Evolutionary conservation across 2,797 vertebrate genomes (phyloP).

Genomic region (Botia kubotai): DNA sequence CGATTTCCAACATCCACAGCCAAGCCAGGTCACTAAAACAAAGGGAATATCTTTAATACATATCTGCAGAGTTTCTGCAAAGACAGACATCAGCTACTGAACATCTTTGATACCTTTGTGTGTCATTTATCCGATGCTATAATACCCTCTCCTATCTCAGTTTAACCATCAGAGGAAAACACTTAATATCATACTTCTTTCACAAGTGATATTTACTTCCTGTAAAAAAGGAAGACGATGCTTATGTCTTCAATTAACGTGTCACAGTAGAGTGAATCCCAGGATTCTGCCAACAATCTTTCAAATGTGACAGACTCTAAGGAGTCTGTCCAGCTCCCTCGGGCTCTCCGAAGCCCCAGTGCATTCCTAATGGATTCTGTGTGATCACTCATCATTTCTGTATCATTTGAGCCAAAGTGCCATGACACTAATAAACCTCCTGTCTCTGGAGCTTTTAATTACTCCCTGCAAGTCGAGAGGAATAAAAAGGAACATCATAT

Average conservation of each 20-base stretch:
- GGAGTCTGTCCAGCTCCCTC: slow-evolving; percentile 81
- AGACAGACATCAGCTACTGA: background rate
- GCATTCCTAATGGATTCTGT: slow-evolving; percentile 85
- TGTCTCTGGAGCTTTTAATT: slow-evolving; percentile 80
- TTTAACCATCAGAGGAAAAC: background rate
- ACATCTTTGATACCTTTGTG: background rate
- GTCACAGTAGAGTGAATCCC: background rate
- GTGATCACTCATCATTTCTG: slow-evolving; percentile 83
- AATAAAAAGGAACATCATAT: slow-evolving; percentile 12
- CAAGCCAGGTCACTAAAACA: slow-evolving; percentile 6
- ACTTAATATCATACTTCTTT: background rate
- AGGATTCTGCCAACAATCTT: slow-evolving; percentile 81
- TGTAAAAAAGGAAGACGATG: slow-evolving; percentile 1
- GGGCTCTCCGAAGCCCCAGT: slow-evolving; percentile 77
- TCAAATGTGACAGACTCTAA: slow-evolving; percentile 81
- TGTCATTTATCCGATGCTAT: background rate
- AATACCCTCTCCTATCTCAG: background rate
- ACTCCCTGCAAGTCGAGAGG: slow-evolving; percentile 19
- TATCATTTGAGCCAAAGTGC: slow-evolving; percentile 86
- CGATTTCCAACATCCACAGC: background rate
- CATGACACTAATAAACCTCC: slow-evolving; percentile 83
- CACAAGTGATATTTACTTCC: background rate
- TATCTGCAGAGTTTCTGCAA: background rate
- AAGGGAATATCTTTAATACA: background rate
- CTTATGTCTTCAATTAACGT: background rate